Base-by-base conservation (phyloP, 2,113 vertebrate species). In the Gallinago undulata region DNA sequence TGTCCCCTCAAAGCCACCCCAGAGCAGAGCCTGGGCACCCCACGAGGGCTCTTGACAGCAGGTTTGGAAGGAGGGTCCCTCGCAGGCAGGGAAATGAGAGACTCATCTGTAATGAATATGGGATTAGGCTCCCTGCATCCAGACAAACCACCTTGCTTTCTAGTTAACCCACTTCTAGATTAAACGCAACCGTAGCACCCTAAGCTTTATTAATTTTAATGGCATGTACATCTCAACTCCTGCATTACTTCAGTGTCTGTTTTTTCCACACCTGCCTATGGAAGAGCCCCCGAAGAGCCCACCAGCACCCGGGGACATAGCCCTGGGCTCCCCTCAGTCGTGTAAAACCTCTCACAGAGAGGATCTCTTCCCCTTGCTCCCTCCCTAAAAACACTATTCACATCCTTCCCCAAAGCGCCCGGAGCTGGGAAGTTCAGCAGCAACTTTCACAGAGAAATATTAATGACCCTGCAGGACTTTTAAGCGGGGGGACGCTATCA, bases 241-340 rank as follows among this genome's bases (percentile, higher is more conserved):
- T 37, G 33, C 37, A 10, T 3, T 15, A 22, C 78, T 63, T 11
- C 43, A 8, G 28, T 6, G 37, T 27, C 13, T 12, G 2, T 1
- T 16, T 8, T 12, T 22, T 2, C 3, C 4, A 39, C 16, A 3
- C 1, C 47, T 4, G 21, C 1, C 1, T 3, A 16, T 18, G 0
- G 75, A 19, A 30, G 6, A 70, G 37, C 60, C 59, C 31, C 55
- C 21, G 13, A 2, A 6, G 5, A 41, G 19, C 39, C 1, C 17
- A 11, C 8, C 35, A 25, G 56, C 68, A 39, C 6, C 41, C 1
- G 0, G n/a, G 64, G 19, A 33, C 51, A 5, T 13, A 2, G 33
- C 24, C 3, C 63, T 9, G 47, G 11, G 43, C 39, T 39, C 72
- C 60, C 39, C 37, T 12, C 21, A 56, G 57, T 27, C 33, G 16